Base-by-base conservation (phyloP, 30 jellyfish, hydroid and myxozoan species). In the Hydractinia symbiolongicarpus region DNA sequence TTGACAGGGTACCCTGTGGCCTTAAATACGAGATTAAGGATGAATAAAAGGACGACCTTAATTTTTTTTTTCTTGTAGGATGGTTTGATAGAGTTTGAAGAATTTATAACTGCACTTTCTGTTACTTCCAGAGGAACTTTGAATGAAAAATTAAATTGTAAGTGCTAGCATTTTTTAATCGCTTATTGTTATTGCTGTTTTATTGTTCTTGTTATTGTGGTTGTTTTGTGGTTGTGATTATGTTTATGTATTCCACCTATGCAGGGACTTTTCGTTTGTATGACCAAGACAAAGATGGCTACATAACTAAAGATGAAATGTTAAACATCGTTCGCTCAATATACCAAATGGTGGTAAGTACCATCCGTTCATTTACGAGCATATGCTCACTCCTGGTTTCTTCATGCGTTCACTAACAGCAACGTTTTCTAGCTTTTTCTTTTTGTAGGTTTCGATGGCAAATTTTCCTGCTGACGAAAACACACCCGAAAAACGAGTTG, bases 251-350 rank as follows among this genome's bases (percentile, higher is more conserved):
- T 30, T 30, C 44, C 44, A 13, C 2, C n/a, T 16, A 17, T 58
- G 17, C 69, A 58, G 69, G 69, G 69, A 16, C 69, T 11, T 58
- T 58, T 58, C 69, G 69, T 58, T 58, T 58, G 69, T 58, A 58
- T 16, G 69, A 58, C 17, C 69, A 58, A 58, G 69, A 58, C 69
- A 16, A 58, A 58, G 69, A 58, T 58, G 69, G 69, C 17, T 58
- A 58, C 69, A 58, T 58, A 13, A 58, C 69, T 11, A 58, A 58
- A 58, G 69, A 58, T 11, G 69, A 58, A 58, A 58, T 58, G 69
- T 58, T 58, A 58, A 58, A 16, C 3, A 58, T 58, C 17, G 69
- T 58, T 16, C 69, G 17, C 15, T 58, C 69, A 58, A 58, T 58
- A 11, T 58, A 58, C 69, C 16, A 11, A 13, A 58, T 58, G 69